Base-by-base conservation (phyloP, 2,797 vertebrate species). In the Smutsia gigantea region DNA sequence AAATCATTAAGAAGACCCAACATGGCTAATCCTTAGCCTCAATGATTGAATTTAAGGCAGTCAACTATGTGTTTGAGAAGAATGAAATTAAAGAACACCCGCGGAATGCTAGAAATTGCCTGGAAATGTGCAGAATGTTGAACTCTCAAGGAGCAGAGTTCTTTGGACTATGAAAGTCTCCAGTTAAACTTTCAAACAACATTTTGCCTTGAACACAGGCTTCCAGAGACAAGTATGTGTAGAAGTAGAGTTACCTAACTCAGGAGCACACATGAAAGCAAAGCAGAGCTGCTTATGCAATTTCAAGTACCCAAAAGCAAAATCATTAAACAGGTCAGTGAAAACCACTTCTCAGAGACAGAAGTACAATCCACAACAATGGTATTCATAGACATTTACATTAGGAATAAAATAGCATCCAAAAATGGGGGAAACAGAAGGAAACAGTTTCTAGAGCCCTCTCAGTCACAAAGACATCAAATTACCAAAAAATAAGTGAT, bases 31-130 rank as follows among this genome's bases (percentile, higher is more conserved):
- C 8, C 42, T 57, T 51, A 61, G 87, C 21, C 59, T 21, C 37
- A 13, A 0, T 29, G 59, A 90, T 31, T 87, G 63, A 69, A 72
- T 72, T 69, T 64, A 59, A 94, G 92, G 77, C 86, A 95, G 83
- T 93, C 75, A 90, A 55, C 75, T 55, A 55, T 21, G 66, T 91
- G 69, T 74, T 79, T 82, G 68, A 21, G 83, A 75, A 92, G 42
- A 96, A 37, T 0, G 34, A 51, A 57, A 64, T 25, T 46, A n/a
- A 68, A 71, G 63, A 31, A 34, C 61, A 71, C n/a, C 8, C 0
- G 0, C 29, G 75, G 46, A 69, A 82, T 59, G 86, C n/a, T 64
- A 94, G 93, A 61, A 37, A 81, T 21, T n/a, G 46, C 37, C 39
- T 55, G 75, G 39, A 46, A 91, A 69, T 8, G 75, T 59, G 13